Evolutionary conservation across 2,888 invertebrate species (phyloP).

Genomic region (Xanthorhoe designata): DNA sequence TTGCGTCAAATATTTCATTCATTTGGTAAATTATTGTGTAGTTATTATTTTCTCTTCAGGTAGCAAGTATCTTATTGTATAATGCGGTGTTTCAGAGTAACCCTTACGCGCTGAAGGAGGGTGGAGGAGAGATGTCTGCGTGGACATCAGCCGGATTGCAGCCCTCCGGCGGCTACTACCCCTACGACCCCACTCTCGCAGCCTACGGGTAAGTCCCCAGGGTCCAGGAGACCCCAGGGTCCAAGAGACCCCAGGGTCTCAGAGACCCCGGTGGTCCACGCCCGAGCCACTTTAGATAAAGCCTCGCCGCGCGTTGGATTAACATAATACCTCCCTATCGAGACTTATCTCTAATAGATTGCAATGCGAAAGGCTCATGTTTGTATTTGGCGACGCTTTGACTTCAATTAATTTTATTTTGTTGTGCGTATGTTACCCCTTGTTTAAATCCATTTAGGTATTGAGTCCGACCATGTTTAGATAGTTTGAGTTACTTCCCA

Average conservation of each 20-base stretch:
- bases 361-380: slow-evolving; percentile 82
- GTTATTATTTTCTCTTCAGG: background rate
- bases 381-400: slow-evolving; percentile 76
- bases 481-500: slow-evolving; percentile 8
- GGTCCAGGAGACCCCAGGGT: slow-evolving; percentile 66
- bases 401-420: slow-evolving; percentile 72
- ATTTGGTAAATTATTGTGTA: no score
- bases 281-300: slow-evolving; percentile 80
- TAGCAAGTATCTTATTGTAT: slow-evolving; percentile 51
- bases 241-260: slow-evolving; percentile 84
- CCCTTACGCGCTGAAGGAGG: slow-evolving; percentile 95
- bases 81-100: slow-evolving; percentile 90
- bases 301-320: slow-evolving; percentile 76
- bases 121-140: slow-evolving; percentile 95
- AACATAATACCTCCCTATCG: slow-evolving; percentile 79
- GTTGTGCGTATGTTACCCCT: slow-evolving; percentile 70
- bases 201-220: slow-evolving; percentile 94
- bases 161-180: slow-evolving; percentile 96
- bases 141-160: slow-evolving; percentile 96
- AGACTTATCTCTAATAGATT: slow-evolving; percentile 81
- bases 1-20: no score
- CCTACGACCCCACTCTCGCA: slow-evolving; percentile 96
- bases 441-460: slow-evolving; percentile 39
- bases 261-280: slow-evolving; percentile 61
- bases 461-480: slow-evolving; percentile 61